These are phyloP conservation scores for Ammodramus savannarum DNA, from an alignment of 2,113 vertebrate species.

Conservation along the genomic window DNA sequence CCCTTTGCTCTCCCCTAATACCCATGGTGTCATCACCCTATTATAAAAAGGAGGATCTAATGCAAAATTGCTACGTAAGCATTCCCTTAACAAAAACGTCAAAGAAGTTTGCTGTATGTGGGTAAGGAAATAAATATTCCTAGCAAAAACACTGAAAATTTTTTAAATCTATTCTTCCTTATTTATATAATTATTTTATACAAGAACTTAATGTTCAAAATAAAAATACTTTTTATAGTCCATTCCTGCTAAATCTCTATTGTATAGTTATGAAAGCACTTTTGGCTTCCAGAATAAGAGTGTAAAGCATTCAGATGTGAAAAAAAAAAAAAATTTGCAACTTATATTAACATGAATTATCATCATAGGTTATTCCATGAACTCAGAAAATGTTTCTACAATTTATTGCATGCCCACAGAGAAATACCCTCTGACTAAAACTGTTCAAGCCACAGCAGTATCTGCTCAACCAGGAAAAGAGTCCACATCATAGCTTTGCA, in stretches of 20 bases:
- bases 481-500: not conserved
- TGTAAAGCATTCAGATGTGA: not conserved
- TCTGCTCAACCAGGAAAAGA: not conserved
- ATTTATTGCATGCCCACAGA: not conserved
- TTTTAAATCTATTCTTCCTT: not conserved
- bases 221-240: not conserved
- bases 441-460: not conserved
- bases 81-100: not conserved
- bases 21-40: not conserved
- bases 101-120: not conserved
- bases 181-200: not conserved
- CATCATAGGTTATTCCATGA: not conserved
- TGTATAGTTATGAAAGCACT: not conserved
- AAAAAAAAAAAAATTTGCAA: not conserved
- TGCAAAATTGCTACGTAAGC: rapidly evolving
- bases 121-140: not conserved
- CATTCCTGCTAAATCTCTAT: not conserved
- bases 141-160: not conserved
- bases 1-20: not conserved
- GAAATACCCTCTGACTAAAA: not conserved
- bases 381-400: not conserved
- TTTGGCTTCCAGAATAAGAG: not conserved
- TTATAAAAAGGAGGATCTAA: not conserved
- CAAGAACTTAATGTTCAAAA: not conserved
- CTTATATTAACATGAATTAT: not conserved